Conservation (phyloP, 2,113 vertebrate species). For the Tylochromis polylepis region DNA sequence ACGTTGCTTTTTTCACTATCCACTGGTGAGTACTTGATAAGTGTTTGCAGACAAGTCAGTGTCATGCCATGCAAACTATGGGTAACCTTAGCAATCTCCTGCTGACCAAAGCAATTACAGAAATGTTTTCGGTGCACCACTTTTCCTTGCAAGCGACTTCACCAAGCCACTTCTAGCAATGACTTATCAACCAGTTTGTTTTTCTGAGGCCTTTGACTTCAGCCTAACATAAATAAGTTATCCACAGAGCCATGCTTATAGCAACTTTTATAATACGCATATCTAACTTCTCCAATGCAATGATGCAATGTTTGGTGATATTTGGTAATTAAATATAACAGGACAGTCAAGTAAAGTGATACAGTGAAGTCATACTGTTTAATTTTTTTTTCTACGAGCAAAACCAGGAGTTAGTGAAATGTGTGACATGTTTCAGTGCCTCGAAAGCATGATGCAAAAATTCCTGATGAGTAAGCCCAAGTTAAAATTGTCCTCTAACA, state of each 20-base stretch:
- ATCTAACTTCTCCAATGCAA: background rate
- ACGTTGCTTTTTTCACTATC: background rate
- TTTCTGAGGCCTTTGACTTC: background rate
- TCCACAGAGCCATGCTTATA: background rate
- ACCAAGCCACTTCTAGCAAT: background rate
- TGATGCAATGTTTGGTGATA: background rate
- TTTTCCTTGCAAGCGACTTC: background rate
- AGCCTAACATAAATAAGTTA: slow-evolving; percentile 42
- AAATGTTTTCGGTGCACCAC: background rate
- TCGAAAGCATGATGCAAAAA: background rate
- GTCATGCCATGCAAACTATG: background rate
- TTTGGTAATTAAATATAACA: background rate
- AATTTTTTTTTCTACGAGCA: background rate
- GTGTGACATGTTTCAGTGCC: background rate
- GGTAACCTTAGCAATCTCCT: background rate
- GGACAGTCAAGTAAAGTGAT: background rate
- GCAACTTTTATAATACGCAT: slow-evolving; percentile 23
- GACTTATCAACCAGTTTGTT: background rate
- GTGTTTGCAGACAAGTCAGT: background rate
- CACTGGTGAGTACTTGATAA: background rate
- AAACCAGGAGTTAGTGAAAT: background rate
- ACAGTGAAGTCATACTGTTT: background rate
- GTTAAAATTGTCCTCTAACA: background rate
- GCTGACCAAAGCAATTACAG: background rate
- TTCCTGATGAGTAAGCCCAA: background rate